phyloP scores from a whole-genome alignment of 2,797 vertebrate genomes.

The Semaprochilodus insignis region DNA sequence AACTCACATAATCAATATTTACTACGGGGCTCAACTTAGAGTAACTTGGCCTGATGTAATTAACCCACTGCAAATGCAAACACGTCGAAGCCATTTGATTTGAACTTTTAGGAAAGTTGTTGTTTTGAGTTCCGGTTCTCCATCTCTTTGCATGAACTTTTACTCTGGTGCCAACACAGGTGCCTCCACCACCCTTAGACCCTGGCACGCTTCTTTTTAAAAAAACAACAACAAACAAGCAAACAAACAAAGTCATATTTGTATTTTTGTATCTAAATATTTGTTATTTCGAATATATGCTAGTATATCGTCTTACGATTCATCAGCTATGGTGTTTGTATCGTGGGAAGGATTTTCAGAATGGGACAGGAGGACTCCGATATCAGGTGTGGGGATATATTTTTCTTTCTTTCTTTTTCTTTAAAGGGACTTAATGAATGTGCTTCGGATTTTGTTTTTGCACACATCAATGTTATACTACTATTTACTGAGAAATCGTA shows the following conservation, averaged over 20 bases:
- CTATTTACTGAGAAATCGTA: constrained; percentile 87
- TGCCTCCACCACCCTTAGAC: constrained; percentile 81
- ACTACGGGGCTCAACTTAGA: constrained; percentile 53
- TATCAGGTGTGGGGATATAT: constrained; percentile 65
- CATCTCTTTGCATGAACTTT: constrained; percentile 97
- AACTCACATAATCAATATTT: constrained; percentile 52
- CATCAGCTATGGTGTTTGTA: constrained; percentile 85
- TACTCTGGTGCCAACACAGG: constrained; percentile 85
- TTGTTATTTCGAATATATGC: constrained; percentile 96
- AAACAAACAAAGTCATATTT: constrained; percentile 90
- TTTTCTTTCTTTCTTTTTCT: constrained; percentile 57
- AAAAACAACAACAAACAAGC: constrained; percentile 62
- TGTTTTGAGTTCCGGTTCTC: constrained; percentile 69
- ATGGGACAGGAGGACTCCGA: constrained; percentile 66
- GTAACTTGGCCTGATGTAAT: constrained; percentile 19
- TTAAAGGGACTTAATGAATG: constrained; percentile 85
- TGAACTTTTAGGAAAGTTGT: constrained; percentile 69
- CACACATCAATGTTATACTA: constrained; percentile 86
- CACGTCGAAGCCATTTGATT: constrained; percentile 47
- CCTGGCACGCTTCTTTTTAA: constrained; percentile 88
- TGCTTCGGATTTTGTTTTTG: constrained; percentile 81
- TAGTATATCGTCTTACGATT: constrained; percentile 88
- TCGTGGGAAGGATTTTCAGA: constrained; percentile 79
- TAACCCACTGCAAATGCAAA: constrained; percentile 8
- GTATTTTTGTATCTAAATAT: constrained; percentile 99